These are phyloP conservation scores for Chionomys nivalis DNA, from an alignment of 2,113 vertebrate species.

Conservation along the genomic window DNA sequence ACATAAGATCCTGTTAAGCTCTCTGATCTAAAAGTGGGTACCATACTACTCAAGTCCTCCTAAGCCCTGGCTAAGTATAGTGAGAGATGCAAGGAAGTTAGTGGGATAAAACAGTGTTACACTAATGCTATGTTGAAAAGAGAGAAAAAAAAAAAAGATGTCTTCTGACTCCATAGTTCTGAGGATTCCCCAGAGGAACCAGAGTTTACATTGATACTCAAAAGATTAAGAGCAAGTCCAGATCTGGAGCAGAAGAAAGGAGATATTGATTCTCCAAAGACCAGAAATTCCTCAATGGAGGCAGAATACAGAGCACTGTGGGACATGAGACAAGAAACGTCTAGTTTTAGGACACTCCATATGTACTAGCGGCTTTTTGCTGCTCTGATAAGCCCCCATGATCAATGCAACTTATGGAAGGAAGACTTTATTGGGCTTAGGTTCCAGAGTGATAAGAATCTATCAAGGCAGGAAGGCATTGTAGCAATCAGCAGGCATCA, in stretches of 20 bases:
- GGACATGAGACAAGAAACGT: neutral
- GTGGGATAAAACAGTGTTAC: neutral
- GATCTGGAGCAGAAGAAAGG: neutral
- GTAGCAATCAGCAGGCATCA: neutral
- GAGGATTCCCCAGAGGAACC: neutral
- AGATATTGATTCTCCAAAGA: neutral
- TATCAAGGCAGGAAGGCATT: neutral
- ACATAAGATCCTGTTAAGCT: neutral
- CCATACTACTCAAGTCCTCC: neutral
- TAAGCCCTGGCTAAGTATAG: neutral
- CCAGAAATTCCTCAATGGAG: neutral
- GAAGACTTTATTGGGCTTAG: neutral
- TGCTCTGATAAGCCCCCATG: too few relatives aligned
- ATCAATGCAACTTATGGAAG: neutral
- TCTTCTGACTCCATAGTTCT: neutral
- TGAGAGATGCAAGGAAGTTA: neutral
- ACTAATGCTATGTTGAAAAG: neutral
- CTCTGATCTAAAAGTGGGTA: neutral
- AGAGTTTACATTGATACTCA: neutral
- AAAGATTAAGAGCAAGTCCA: neutral
- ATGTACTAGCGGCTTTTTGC: neutral
- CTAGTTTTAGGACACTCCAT: neutral
- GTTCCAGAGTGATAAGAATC: too few relatives aligned
- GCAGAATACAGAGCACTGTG: neutral
- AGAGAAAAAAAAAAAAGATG: neutral